A percentile compares a stretch with the other conserved stretches of the same genome.
Evolutionary conservation across 2,888 invertebrate genomes (phyloP).

Genomic region (Microplitis deprimator): DNA sequence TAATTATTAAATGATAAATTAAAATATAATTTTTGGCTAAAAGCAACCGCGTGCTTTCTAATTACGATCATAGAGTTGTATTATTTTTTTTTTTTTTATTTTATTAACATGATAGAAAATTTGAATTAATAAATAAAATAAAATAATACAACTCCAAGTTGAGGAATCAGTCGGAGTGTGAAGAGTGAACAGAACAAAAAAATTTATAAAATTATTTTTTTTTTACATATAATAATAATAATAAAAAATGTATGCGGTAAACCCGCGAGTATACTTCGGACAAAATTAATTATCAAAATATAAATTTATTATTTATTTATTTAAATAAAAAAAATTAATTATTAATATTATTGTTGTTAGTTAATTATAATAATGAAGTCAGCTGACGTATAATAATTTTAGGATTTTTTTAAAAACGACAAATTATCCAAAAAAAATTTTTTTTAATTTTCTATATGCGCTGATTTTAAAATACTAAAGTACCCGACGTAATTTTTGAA

Average conservation of each 20-base stretch:
- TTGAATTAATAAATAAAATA: slow-evolving; percentile 32
- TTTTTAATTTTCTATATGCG: no score
- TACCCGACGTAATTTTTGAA: no score
- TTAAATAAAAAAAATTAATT: slow-evolving; percentile 17
- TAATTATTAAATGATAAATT: slow-evolving; percentile 48
- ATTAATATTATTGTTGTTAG: no score
- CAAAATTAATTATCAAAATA: not conserved
- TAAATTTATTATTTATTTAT: not conserved
- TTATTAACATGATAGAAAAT: not conserved
- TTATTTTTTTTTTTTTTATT: slow-evolving; percentile 34
- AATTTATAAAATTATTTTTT: slow-evolving; percentile 22
- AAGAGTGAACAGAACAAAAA: slow-evolving; percentile 33
- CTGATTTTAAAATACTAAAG: no score
- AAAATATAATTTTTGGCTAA: slow-evolving; percentile 71
- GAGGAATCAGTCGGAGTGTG: slow-evolving; percentile 37
- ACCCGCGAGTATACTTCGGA: slow-evolving; percentile 5
- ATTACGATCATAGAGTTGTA: slow-evolving; percentile 41
- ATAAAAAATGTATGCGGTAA: slow-evolving; percentile 9
- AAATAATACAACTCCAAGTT: slow-evolving; percentile 37
- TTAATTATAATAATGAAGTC: no score
- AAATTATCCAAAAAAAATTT: no score
- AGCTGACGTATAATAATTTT: no score
- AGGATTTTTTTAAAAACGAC: no score
- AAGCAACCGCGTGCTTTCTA: slow-evolving; percentile 64
- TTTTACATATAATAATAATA: not conserved